Base-by-base conservation (phyloP, 2,797 vertebrate genomes). In the Triplophysa yarkandensis region DNA sequence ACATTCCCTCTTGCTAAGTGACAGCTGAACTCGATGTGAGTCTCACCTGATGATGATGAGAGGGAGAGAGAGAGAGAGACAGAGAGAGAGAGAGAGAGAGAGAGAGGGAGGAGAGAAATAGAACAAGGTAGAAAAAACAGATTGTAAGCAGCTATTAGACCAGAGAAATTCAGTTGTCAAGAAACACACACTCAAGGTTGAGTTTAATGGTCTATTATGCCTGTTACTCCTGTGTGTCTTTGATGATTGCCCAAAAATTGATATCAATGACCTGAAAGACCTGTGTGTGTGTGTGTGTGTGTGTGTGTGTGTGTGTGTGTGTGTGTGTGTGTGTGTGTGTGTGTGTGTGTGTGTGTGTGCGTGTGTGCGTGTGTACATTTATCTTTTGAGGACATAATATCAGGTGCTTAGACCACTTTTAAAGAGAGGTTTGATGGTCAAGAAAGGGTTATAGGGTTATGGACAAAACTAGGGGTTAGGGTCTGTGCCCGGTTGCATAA, bases 11-110 rank as follows among this genome's bases (percentile, higher is more conserved):
- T 92, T 84, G 92, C 93, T 84, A 99, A 89, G 88, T 97, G 94
- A 88, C 97, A 99, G 86, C 93, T 96, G 87, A 99, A 99, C 76
- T 98, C 94, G 80, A 95, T 85, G 80, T 94, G 93, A 34, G 87
- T 91, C 83, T 94, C 95, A 30, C 80, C 94, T 98, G 85, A 71
- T 83, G 76, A 46, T 43, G 30, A 54, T 30, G 16, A 55, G 25
- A 61, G 25, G 57, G 50, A 21, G 14, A 9, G 19, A 14, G 30
- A 71, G 27, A 39, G 2, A 54, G 1, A 54, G 5, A 46, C 30
- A 74, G n/a, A 65, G 6, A 54, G 34, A 19, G 9, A 64, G 23
- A 57, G 36, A 50, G 36, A 48, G 43, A 52, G 14, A 44, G 14
- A 44, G 54, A 73, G 17, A 64, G 21, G 52, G 21, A 19, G 23